Base-by-base conservation (phyloP, 1,140 invertebrate species). In the Aplysia californica region DNA sequence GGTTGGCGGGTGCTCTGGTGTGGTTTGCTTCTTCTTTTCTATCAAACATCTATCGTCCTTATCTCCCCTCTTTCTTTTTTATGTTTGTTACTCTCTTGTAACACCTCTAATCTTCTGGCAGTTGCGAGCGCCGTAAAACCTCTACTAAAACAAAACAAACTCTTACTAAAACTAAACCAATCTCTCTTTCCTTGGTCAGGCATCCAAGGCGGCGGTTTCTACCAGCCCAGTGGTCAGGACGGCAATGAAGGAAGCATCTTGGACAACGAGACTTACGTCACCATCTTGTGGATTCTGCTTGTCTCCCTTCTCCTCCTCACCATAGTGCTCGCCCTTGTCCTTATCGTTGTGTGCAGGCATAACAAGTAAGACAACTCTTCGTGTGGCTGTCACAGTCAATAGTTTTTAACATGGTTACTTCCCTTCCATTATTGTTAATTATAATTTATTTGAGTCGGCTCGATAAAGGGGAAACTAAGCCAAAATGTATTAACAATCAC, bases 301-400 rank as follows among this genome's bases (percentile, higher is more conserved):
- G 69, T 77, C 18, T 69, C 68, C 29, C 33, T 74, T 18, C 26
- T 80, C 31, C 33, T 78, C 26, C 23, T 78, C 38, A 75, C 76
- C 26, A 38, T 74, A 26, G 67, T 78, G 20, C 44, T 80, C 1
- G 70, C 75, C 23, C 58, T 81, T 18, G 68, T 70, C 10, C 44
- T 79, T 1, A 68, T 75, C 5, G 36, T 79, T 23, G 69, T 82
- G 29, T 82, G 80, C 33, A 64, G 78, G 71, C 71, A 79, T 70
- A 78, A 82, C 66, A 81, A 69, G 80, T 81, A 74, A 50, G 68
- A n/a, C n/a, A n/a, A n/a, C n/a, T n/a, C n/a, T n/a, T n/a, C n/a
- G n/a, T n/a, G n/a, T n/a, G n/a, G n/a, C n/a, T n/a, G n/a, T n/a
- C n/a, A n/a, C n/a, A n/a, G n/a, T n/a, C n/a, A n/a, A n/a, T n/a